Base-by-base conservation (phyloP, 1,140 invertebrate species). In the Papilio dardanus region DNA sequence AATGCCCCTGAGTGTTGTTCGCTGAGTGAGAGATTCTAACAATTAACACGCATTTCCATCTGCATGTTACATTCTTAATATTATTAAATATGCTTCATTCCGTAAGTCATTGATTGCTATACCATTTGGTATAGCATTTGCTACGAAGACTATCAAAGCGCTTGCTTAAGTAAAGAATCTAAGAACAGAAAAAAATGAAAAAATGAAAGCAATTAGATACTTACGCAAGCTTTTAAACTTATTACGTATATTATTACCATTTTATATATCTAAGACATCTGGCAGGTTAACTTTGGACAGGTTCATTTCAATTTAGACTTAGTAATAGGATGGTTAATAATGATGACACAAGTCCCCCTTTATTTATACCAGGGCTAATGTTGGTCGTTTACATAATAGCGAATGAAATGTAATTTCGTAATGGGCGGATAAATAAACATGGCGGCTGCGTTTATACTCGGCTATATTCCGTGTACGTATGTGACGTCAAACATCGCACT, bases 391-490 rank as follows among this genome's bases (percentile, higher is more conserved):
- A 54, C 50, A 54, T 54, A 54, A 54, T 54, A 54, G 50, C 19
- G 21, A 54, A 54, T 54, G 50, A 54, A 54, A 54, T 54, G 19
- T 54, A 62, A 62, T 62, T 62, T 62, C 28, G 54, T 62, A 62
- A 62, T 62, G 54, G 54, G 54, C 24, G 54, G 24, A 62, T 62
- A 62, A 62, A 62, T 73, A 73, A 73, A 73, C 30, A 73, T 21
- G 30, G 37, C 68, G 42, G 46, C 21, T 58, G 30, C n/a, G 46
- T 30, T 21, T 54, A 54, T 24, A 54, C n/a, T 58, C 8, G 14
- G 8, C 46, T 54, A n/a, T 73, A 40, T 71, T 19, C 24, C 12
- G 21, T 62, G 54, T 62, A 62, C 14, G 24, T 30, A 62, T 73
- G 28, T 69, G 21, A 31, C 69, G 69, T 50, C 31, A 50, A 71